Base-by-base conservation (phyloP, 2,113 vertebrate genomes). In the Siniperca chuatsi region DNA sequence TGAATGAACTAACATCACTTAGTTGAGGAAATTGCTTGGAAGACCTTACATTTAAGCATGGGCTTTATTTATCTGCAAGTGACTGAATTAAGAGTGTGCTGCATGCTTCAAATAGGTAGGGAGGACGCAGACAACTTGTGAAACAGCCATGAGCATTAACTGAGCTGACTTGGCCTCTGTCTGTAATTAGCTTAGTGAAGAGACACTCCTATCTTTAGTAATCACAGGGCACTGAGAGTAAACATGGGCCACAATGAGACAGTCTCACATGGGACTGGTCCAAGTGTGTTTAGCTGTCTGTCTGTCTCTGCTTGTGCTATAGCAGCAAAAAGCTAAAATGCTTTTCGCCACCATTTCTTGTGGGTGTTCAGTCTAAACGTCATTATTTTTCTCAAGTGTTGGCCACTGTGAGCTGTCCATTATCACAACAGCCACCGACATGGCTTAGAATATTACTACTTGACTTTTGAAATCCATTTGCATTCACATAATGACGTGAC, bases 121-220 rank as follows among this genome's bases (percentile, higher is more conserved):
- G 9, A 33, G 18, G 57, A 78, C 20, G 10, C 46, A 81, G 66
- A 50, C 50, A 3, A 75, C 44, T 71, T 50, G 62, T 57, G 71
- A 79, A 82, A 55, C 78, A 52, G 35, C 64, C 37, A 3, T 13
- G 12, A 48, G 87, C 75, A 66, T 75, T 48, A 85, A 82, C 76
- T 44, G 76, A 81, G 60, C 74, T 79, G 78, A 87, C 87, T 44
- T 85, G 86, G 57, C 85, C 81, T 90, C 79, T 73, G 91, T 88
- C 79, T 72, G 68, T 94, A 94, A 94, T 92, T 84, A 86, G 90
- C 90, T 93, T 86, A 91, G 64, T 12, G 62, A 44, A 50, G 72
- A 80, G 61, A 81, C 83, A 83, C 70, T 60, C 75, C 80, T 88
- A 33, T 87, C 40, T 87, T 82, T n/a, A 78, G 88, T 79, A 75